A percentile compares a stretch with the other conserved stretches of the same genome.
phyloP scores from a whole-genome alignment of 1,140 invertebrate species.

The Drosophila pandora region DNA sequence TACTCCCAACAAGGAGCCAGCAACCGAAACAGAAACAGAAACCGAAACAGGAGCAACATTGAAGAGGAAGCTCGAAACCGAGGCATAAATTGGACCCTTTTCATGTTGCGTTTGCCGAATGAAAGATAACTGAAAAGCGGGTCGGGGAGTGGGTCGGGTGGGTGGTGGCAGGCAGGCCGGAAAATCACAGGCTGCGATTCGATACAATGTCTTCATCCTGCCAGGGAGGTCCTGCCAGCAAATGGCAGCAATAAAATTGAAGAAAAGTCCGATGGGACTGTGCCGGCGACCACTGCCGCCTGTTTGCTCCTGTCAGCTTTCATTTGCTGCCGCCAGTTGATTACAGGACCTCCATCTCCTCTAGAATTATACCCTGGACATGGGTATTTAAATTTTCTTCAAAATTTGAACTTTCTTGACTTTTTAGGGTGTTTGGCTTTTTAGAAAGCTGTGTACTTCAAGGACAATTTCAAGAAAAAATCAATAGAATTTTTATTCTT shows the following conservation, averaged over 20 bases:
- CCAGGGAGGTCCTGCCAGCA: conserved; percentile 12
- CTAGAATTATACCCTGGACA: not conserved
- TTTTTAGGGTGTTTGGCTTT: not conserved
- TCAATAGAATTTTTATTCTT: too few species aligned
- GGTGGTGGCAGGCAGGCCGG: not conserved
- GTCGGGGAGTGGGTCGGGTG: not conserved
- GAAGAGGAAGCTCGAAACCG: conserved; percentile 18
- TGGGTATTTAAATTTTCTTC: not conserved
- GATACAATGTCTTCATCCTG: conserved; percentile 54
- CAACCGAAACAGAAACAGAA: conserved; percentile 11
- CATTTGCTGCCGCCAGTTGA: conserved; percentile 63
- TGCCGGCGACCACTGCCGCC: conserved; percentile 25
- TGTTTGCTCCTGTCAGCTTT: conserved; percentile 66
- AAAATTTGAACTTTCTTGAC: not conserved
- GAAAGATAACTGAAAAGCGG: conserved; percentile 28
- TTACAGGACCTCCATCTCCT: conserved; percentile 30
- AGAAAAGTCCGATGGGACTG: conserved; percentile 41
- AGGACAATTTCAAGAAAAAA: too few species aligned
- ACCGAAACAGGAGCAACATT: conserved; percentile 9
- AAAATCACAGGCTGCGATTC: conserved; percentile 32
- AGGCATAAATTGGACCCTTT: conserved; percentile 46
- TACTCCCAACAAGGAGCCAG: conserved; percentile 30
- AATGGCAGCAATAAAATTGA: conserved; percentile 67
- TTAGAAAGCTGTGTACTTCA: too few species aligned
- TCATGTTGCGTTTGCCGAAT: conserved; percentile 41